Evolutionary conservation across 2,113 vertebrate species (phyloP).

Genomic region (Dermatemys mawii): DNA sequence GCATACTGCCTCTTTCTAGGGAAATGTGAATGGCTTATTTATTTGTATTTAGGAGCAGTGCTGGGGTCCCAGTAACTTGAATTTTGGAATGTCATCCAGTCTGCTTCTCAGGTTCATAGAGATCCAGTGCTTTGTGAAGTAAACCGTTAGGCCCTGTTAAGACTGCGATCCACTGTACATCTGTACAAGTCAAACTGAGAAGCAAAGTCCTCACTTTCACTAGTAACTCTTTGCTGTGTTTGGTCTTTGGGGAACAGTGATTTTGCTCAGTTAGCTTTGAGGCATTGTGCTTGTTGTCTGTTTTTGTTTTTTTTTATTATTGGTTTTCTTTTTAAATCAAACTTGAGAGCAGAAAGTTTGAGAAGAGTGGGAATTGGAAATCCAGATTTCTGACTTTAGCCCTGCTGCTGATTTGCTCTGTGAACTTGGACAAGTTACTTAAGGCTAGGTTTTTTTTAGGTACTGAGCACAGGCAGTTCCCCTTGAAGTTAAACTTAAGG

Average conservation of each 20-base stretch:
- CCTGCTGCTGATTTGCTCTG: not conserved
- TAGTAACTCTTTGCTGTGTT: not conserved
- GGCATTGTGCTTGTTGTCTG: not conserved
- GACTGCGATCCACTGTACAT: accelerated
- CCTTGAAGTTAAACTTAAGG: not conserved
- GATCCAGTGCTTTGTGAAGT: not conserved
- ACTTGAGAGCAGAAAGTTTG: not conserved
- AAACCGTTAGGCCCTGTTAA: not conserved
- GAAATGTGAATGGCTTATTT: not conserved
- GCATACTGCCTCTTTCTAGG: not conserved
- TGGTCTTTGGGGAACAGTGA: not conserved
- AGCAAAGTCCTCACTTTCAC: not conserved
- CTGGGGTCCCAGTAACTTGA: not conserved
- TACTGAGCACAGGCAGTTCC: not conserved
- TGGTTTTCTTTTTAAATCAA: not conserved
- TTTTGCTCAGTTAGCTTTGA: not conserved
- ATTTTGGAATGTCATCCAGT: not conserved
- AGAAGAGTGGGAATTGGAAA: not conserved
- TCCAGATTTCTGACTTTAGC: not conserved
- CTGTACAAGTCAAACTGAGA: not conserved
- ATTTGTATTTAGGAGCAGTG: not conserved
- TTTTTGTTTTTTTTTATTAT: too few relatives aligned
- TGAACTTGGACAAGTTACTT: not conserved
- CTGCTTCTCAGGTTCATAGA: not conserved
- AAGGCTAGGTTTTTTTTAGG: not conserved